phyloP scores from a whole-genome alignment of 2,888 invertebrate genomes.

The Abrostola triplasia region DNA sequence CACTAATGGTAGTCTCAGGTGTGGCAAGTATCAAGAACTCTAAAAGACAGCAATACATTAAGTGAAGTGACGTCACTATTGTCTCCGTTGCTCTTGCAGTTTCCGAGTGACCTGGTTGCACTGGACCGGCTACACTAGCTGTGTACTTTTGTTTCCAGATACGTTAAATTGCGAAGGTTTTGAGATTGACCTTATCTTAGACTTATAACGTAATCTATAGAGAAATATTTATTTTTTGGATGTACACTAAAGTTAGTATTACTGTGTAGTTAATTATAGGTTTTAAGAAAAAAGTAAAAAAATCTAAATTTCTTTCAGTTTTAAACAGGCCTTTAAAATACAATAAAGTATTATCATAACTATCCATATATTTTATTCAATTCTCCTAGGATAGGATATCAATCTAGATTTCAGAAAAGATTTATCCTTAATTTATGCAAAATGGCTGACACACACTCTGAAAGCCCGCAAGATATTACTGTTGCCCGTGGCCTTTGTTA shows the following conservation, averaged over 20 bases:
- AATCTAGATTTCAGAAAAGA: neutral
- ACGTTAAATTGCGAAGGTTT: neutral
- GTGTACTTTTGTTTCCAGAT: neutral
- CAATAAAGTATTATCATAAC: too few relatives aligned
- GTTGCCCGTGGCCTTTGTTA: neutral
- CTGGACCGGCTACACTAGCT: constrained; percentile 1
- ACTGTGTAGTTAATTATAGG: too few relatives aligned
- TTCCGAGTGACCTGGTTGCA: constrained; percentile 63
- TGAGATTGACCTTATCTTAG: neutral
- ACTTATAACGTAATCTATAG: too few relatives aligned
- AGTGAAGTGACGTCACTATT: constrained; percentile 59
- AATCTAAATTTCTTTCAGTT: too few relatives aligned
- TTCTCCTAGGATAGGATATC: too few relatives aligned
- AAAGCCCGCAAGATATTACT: constrained; percentile 1
- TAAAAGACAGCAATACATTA: constrained; percentile 60
- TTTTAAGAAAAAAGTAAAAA: too few relatives aligned
- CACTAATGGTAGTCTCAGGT: neutral
- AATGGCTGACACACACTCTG: neutral
- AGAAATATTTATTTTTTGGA: too few relatives aligned
- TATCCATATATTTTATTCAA: too few relatives aligned
- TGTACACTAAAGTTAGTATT: too few relatives aligned
- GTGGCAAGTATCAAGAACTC: constrained; percentile 7
- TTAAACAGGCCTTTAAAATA: too few relatives aligned
- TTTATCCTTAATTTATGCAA: neutral
- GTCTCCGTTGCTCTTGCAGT: constrained; percentile 51